Evolutionary conservation across 1,140 invertebrate species (phyloP), one percentile per base, ranked within the genome.

Genomic region (Medauroidea extradentata): DNA sequence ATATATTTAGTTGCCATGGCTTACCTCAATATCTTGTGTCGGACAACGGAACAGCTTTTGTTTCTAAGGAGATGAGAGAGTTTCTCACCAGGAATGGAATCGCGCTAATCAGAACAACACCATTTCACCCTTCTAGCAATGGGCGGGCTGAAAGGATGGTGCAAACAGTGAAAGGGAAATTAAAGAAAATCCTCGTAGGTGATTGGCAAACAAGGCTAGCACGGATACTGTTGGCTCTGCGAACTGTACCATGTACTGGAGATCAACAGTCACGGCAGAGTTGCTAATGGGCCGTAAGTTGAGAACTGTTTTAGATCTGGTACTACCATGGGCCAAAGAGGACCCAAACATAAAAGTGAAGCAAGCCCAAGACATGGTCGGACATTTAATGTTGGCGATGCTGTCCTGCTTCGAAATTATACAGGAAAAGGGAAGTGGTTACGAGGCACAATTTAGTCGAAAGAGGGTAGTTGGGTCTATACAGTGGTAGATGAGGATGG

Each of bases 41-140:
- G 13, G 71, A 73, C 50, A 71, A 71, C 58, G 71, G 61, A 3
- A 48, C 63, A 3, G 43, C 54, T 43, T 68, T 71, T 55, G 64
- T 50, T 16, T 25, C 42, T 24, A 52, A 56, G 23, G 63, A 67
- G 56, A 69, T 71, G 55, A 27, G 62, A 50, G 39, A 63, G 19
- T 72, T 67, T 46, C 38, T 63, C 19, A 46, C 46, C 24, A 29
- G 27, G 11, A 63, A 64, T 56, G 65, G 67, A 39, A 60, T 65
- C 39, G 39, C 41, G 23, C 67, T 68, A 44, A 53, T 65, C 13
- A 60, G 27, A 13, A 60, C 52, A 18, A 21, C 66, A 23, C 65
- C 64, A 11, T 66, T 67, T 39, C 68, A 70, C 59, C 66, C 68
- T 13, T 38, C 54, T n/a, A 54, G 60, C 18, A 70, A 71, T 62